A percentile compares a stretch with the other conserved stretches of the same genome.
These are phyloP conservation scores for Zaprionus lachaisei DNA, from an alignment of 1,140 invertebrate genomes.

Conservation along the genomic window DNA sequence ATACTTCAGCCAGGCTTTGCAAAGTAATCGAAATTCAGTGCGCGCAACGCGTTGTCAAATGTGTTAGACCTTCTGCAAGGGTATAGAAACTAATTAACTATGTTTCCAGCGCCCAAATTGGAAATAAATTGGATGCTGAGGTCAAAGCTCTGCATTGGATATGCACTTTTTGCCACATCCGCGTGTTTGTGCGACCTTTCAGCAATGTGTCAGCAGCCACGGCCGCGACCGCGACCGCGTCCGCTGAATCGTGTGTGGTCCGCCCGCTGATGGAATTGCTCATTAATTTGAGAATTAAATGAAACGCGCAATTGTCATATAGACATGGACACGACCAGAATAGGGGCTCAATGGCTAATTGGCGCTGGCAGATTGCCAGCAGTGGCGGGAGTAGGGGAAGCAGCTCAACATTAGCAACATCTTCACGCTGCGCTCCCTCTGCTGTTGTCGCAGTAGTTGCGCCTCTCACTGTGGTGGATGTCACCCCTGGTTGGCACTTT, in stretches of 20 bases:
- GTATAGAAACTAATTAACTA: neutral
- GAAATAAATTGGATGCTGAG: conserved; percentile 3
- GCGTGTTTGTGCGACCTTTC: conserved; percentile 1
- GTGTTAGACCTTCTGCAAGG: neutral
- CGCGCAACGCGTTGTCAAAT: neutral
- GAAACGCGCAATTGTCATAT: conserved; percentile 40
- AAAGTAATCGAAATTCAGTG: neutral
- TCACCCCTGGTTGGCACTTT: conserved; percentile 51
- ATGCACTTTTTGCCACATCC: neutral
- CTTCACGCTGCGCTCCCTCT: neutral
- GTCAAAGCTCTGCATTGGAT: neutral
- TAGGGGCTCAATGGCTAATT: conserved; percentile 31
- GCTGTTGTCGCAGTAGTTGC: neutral
- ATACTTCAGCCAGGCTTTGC: neutral
- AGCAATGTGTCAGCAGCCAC: neutral
- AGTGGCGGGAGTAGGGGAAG: conserved; percentile 1
- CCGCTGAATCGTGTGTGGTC: conserved; percentile 13
- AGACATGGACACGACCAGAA: conserved; percentile 2
- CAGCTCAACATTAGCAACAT: neutral
- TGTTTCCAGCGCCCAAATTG: neutral
- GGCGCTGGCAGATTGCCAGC: conserved; percentile 36
- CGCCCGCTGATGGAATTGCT: conserved; percentile 31
- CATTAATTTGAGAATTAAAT: conserved; percentile 44
- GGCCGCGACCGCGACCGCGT: neutral
- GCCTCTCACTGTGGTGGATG: conserved; percentile 4